These are phyloP conservation scores for Pempheris klunzingeri DNA, from an alignment of 2,797 vertebrate genomes.

Conservation along the genomic window DNA sequence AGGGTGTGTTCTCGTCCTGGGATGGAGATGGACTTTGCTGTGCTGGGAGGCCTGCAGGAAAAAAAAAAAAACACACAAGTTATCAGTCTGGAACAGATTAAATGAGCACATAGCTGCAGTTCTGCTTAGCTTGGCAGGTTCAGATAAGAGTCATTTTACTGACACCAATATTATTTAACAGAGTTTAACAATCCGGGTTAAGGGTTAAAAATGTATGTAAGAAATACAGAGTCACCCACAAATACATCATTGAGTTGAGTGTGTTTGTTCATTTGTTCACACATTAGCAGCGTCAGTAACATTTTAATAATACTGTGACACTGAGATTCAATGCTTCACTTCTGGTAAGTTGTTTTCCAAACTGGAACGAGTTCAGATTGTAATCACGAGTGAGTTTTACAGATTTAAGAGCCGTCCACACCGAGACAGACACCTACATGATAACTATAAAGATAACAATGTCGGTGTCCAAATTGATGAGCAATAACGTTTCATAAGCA, in stretches of 20 bases:
- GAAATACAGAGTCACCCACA: neutral
- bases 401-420: too few relatives aligned
- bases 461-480: too few relatives aligned
- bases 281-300: neutral
- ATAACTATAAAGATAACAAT: too few relatives aligned
- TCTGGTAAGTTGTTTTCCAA: neutral
- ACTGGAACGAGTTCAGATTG: neutral
- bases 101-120: constrained; percentile 25
- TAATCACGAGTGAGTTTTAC: neutral
- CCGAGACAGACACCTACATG: too few relatives aligned
- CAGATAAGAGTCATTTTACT: constrained; percentile 13
- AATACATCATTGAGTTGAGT: too few relatives aligned
- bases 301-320: neutral
- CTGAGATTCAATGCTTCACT: neutral
- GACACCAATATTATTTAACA: neutral
- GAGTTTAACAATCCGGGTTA: neutral
- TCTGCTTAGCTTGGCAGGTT: constrained; percentile 40
- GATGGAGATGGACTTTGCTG: constrained; percentile 93
- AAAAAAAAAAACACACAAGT: neutral
- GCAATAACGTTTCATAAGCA: too few relatives aligned
- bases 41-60: constrained; percentile 88
- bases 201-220: neutral
- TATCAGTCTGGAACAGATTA: constrained; percentile 49
- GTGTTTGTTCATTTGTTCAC: neutral
- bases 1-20: constrained; percentile 91